A percentile compares a stretch with the other conserved stretches of the same genome.
These are phyloP conservation scores for Xenopus tropicalis DNA, from an alignment of 2,113 vertebrate genomes.

Conservation along the genomic window DNA sequence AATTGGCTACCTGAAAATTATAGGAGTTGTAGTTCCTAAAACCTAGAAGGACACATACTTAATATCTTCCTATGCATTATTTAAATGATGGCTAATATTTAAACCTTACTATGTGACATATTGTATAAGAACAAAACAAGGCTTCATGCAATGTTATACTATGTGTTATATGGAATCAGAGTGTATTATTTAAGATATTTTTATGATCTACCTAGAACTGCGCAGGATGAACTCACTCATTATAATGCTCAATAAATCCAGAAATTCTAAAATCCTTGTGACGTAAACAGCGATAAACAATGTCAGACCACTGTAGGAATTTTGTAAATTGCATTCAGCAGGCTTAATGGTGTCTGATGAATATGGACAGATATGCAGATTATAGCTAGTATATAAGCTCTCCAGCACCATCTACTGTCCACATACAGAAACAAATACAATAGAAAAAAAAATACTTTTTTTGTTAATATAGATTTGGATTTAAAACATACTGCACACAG, in stretches of 20 bases:
- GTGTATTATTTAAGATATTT: background rate
- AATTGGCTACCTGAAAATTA: background rate
- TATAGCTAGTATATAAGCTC: constrained; percentile 1
- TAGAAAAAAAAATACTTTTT: too few relatives aligned
- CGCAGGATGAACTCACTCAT: background rate
- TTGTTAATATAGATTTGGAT: too few relatives aligned
- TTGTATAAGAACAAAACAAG: background rate
- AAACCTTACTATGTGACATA: too few relatives aligned
- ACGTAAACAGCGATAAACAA: background rate
- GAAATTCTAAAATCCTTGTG: background rate
- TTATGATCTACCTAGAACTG: background rate
- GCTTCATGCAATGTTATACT: background rate
- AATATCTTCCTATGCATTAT: too few relatives aligned
- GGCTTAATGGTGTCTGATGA: background rate
- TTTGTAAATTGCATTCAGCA: constrained; percentile 3
- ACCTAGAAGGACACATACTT: too few relatives aligned
- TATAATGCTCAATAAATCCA: constrained; percentile 1
- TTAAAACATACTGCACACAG: too few relatives aligned
- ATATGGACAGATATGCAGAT: background rate
- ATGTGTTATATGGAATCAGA: background rate
- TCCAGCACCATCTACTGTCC: constrained; percentile 26
- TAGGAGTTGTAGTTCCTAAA: background rate
- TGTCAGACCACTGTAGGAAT: constrained; percentile 1
- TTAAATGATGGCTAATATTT: too few relatives aligned
- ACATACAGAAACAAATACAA: background rate